Conservation (phyloP, 1,140 invertebrate species). For the Drosophila leontia region DNA sequence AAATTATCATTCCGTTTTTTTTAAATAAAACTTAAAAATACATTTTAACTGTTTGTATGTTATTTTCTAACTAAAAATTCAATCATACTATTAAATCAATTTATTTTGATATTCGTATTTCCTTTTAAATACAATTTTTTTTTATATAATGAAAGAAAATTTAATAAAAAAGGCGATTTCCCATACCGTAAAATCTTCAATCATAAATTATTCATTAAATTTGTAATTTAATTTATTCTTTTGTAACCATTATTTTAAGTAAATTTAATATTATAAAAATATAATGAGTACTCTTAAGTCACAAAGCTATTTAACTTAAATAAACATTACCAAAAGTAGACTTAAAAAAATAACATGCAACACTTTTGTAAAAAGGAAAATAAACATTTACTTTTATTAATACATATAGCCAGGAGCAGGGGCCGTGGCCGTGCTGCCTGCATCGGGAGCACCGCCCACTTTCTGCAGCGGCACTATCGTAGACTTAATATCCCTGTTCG, state of each 20-base stretch:
- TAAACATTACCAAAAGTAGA: background rate
- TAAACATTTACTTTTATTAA: conserved; percentile 17
- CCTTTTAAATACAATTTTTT: too few species aligned
- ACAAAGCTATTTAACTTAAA: background rate
- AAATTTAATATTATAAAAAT: background rate
- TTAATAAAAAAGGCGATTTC: too few species aligned
- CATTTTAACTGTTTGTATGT: too few species aligned
- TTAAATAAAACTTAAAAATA: background rate
- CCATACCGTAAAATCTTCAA: too few species aligned
- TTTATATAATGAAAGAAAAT: too few species aligned
- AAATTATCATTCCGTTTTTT: background rate
- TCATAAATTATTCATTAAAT: background rate
- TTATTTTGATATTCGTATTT: too few species aligned
- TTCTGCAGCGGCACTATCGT: conserved; percentile 73
- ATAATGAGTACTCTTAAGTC: background rate
- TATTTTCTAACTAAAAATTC: too few species aligned
- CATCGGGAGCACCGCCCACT: conserved; percentile 41
- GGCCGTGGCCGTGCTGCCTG: conserved; percentile 22
- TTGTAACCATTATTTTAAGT: background rate
- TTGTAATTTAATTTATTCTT: background rate
- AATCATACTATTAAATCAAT: too few species aligned
- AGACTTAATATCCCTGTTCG: conserved; percentile 79
- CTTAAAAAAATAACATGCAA: background rate
- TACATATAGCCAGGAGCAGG: conserved; percentile 54
- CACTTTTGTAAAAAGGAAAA: background rate